A percentile compares a stretch with the other conserved stretches of the same genome.
phyloP scores from a whole-genome alignment of 2,113 vertebrate genomes.

The Pipra filicauda region DNA sequence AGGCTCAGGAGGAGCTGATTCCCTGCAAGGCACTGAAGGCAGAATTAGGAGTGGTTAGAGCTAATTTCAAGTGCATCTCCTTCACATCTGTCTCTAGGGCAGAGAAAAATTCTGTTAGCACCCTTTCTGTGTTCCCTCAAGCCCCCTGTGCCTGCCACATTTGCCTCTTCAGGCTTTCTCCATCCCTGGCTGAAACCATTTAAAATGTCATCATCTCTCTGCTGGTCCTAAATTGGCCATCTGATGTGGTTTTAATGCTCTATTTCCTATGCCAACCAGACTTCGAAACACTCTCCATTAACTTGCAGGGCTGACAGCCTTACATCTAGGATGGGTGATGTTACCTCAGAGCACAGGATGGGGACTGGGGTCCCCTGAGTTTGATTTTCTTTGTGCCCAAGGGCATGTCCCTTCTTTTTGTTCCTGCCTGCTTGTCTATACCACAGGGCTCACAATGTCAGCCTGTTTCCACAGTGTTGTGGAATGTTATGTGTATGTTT shows the following conservation, averaged over 20 bases:
- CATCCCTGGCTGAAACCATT: conserved; percentile 14
- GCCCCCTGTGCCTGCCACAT: neutral
- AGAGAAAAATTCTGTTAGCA: neutral
- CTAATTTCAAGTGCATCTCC: neutral
- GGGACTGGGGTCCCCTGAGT: neutral
- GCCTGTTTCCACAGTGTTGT: neutral
- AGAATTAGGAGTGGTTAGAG: neutral
- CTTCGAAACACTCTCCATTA: neutral
- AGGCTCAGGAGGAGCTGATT: neutral
- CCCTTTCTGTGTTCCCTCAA: neutral
- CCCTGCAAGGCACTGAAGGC: neutral
- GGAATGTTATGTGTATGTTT: neutral
- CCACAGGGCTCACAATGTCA: neutral
- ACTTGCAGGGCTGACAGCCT: neutral
- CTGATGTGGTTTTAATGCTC: conserved; percentile 33
- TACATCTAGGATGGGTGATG: neutral
- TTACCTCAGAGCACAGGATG: neutral
- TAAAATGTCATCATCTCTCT: conserved; percentile 29
- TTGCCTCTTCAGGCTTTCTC: neutral
- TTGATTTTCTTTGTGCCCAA: neutral
- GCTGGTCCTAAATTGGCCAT: conserved; percentile 18
- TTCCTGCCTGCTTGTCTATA: neutral
- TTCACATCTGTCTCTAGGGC: neutral
- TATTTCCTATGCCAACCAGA: neutral
- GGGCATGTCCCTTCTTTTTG: neutral